phyloP scores from a whole-genome alignment of 2,113 vertebrate genomes.

The Nothocercus julius region DNA sequence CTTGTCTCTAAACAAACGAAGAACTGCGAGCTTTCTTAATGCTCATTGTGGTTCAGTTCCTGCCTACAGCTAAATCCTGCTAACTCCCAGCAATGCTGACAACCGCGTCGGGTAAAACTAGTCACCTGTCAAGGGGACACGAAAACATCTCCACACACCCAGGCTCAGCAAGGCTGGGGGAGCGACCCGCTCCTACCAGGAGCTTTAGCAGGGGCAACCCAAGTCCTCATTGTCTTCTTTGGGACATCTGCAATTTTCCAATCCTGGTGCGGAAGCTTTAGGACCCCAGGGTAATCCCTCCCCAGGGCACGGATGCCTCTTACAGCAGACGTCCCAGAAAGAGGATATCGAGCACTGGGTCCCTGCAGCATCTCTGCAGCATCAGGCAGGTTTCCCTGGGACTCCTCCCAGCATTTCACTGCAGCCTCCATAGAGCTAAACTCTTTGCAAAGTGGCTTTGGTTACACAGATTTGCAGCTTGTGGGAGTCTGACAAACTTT shows the following conservation, averaged over 20 bases:
- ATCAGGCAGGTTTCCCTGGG: slow-evolving; percentile 18
- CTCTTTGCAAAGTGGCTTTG: slow-evolving; percentile 46
- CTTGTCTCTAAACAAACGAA: slow-evolving; percentile 51
- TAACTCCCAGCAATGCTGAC: neutral
- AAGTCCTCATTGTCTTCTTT: neutral
- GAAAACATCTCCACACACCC: neutral
- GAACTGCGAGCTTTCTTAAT: slow-evolving; percentile 29
- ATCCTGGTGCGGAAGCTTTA: neutral
- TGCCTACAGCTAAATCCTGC: slow-evolving; percentile 14
- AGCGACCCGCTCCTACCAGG: neutral
- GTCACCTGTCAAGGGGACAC: neutral
- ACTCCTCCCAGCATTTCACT: slow-evolving; percentile 31
- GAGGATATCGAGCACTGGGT: neutral
- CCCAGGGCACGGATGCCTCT: neutral
- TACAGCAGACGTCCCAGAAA: neutral
- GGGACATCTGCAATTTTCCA: neutral
- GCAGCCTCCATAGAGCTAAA: slow-evolving; percentile 7
- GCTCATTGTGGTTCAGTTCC: slow-evolving; percentile 5
- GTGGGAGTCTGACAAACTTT: slow-evolving; percentile 3
- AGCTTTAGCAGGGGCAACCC: neutral
- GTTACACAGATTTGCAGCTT: slow-evolving; percentile 27
- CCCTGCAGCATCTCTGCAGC: slow-evolving; percentile 39
- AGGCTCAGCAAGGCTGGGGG: neutral
- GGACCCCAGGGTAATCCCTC: neutral
- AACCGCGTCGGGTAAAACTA: neutral